A percentile compares a stretch with the other conserved stretches of the same genome.
These are phyloP conservation scores for Hedya salicella DNA, from an alignment of 2,888 invertebrate species.

Conservation along the genomic window DNA sequence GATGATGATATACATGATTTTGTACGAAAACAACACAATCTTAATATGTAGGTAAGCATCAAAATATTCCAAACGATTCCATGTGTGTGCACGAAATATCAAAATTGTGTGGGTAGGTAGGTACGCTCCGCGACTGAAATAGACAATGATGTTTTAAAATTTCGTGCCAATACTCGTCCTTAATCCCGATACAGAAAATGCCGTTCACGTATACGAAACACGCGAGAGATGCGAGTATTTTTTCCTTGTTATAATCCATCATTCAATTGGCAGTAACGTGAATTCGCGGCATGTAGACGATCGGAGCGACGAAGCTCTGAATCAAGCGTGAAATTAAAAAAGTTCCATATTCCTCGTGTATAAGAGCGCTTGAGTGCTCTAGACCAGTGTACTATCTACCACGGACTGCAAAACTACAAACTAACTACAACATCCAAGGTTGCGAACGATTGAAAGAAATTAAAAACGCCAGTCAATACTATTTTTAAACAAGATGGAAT, in stretches of 20 bases:
- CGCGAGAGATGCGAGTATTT: slow-evolving; percentile 22
- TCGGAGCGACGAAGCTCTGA: slow-evolving; percentile 64
- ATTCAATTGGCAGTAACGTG: slow-evolving; percentile 52
- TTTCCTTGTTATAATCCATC: slow-evolving; percentile 52
- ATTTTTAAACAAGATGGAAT: not conserved
- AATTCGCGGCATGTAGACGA: slow-evolving; percentile 61
- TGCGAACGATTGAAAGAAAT: not conserved
- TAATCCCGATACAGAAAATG: slow-evolving; percentile 22
- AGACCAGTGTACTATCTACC: not conserved
- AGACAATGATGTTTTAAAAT: slow-evolving; percentile 21
- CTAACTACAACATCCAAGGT: not conserved
- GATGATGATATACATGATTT: too few species aligned
- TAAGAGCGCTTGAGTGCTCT: slow-evolving; percentile 41
- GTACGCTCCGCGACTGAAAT: slow-evolving; percentile 8
- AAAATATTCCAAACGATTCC: slow-evolving; percentile 1
- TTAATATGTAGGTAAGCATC: too few species aligned
- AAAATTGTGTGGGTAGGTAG: not conserved
- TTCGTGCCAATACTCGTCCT: slow-evolving; percentile 16
- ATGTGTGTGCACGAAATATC: not conserved
- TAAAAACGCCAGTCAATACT: not conserved
- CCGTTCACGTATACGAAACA: slow-evolving; percentile 36
- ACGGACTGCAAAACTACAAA: not conserved
- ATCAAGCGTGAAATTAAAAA: slow-evolving; percentile 83
- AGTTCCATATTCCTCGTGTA: slow-evolving; percentile 66
- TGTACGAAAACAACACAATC: too few species aligned